These are phyloP conservation scores for Cuniculus paca DNA, from an alignment of 2,797 vertebrate species.

Conservation along the genomic window DNA sequence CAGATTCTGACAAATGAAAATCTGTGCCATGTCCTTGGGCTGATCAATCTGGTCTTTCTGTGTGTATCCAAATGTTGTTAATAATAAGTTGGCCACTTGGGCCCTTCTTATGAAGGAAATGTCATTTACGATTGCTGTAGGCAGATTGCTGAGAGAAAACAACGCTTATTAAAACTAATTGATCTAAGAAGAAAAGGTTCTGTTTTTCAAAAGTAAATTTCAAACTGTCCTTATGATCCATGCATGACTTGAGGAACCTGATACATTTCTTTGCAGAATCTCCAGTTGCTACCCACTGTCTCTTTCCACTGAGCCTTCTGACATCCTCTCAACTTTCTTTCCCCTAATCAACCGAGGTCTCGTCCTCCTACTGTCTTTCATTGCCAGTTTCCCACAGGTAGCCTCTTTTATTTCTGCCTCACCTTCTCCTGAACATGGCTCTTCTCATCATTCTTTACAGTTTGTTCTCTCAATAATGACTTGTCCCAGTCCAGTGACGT, in stretches of 20 bases:
- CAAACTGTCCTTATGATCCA: not conserved
- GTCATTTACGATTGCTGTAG: not conserved
- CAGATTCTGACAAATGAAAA: not conserved
- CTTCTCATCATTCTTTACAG: not conserved
- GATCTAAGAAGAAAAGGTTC: not conserved
- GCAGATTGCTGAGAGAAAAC: slow-evolving; percentile 14
- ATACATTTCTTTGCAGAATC: not conserved
- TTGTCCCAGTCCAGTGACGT: not conserved
- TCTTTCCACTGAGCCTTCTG: not conserved
- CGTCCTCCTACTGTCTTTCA: not conserved
- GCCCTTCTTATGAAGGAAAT: not conserved
- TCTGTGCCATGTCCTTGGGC: not conserved
- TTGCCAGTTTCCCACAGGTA: not conserved
- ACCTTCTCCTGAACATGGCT: not conserved
- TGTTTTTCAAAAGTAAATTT: slow-evolving; percentile 43
- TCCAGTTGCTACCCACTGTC: not conserved
- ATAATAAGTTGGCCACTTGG: not conserved
- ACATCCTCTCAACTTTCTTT: not conserved
- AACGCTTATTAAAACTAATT: not conserved
- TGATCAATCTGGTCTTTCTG: not conserved
- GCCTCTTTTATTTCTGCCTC: not conserved
- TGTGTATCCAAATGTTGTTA: not conserved
- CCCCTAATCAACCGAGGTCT: not conserved
- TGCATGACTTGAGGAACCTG: not conserved
- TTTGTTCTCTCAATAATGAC: not conserved